phyloP scores from a whole-genome alignment of 2,888 invertebrate genomes.

The Nasonovia ribisnigri region DNA sequence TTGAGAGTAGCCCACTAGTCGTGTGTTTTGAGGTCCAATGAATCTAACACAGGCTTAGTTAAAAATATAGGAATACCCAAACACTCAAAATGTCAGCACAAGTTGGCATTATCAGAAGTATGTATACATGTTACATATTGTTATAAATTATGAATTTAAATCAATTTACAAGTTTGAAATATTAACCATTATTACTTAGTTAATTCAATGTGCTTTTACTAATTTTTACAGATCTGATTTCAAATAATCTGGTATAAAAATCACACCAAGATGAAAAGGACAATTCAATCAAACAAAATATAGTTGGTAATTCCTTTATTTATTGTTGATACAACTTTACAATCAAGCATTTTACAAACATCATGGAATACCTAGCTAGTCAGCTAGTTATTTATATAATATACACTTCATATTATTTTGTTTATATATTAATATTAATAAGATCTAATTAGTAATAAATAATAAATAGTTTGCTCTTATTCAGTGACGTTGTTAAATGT shows the following conservation, averaged over 20 bases:
- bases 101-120: background rate
- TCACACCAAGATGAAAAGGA: background rate
- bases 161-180: background rate
- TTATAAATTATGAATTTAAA: background rate
- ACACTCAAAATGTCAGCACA: background rate
- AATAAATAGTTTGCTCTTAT: slow-evolving; percentile 43
- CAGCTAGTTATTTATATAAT: slow-evolving; percentile 31
- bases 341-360: slow-evolving; percentile 38
- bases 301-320: slow-evolving; percentile 52
- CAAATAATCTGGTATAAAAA: background rate
- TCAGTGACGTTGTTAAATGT: background rate
- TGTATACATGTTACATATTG: background rate
- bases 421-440: slow-evolving; percentile 48
- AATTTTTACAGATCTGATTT: background rate
- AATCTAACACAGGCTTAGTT: background rate
- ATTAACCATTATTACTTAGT: background rate
- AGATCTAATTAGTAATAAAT: slow-evolving; percentile 54
- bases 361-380: slow-evolving; percentile 14
- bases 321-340: slow-evolving; percentile 24
- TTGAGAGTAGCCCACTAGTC: background rate
- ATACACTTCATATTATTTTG: slow-evolving; percentile 37
- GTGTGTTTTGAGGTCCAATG: background rate
- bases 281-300: slow-evolving; percentile 14
- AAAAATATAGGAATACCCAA: background rate
- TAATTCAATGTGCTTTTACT: background rate